A percentile compares a stretch with the other conserved stretches of the same genome.
Evolutionary conservation across 2,888 invertebrate genomes (phyloP).

Genomic region (Tachina grossa): DNA sequence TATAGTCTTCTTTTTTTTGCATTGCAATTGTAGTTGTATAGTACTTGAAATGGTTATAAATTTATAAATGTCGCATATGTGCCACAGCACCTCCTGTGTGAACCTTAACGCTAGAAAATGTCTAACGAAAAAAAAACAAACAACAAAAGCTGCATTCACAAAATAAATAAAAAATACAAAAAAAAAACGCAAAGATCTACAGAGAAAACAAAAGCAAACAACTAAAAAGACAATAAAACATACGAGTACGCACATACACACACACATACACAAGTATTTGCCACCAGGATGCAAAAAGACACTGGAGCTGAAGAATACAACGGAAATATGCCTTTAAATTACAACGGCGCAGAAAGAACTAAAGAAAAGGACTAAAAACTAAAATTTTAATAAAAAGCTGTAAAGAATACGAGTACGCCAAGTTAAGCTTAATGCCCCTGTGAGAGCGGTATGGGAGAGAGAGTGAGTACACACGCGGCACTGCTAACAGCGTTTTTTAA

Average conservation of each 20-base stretch:
- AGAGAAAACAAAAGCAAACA: constrained; percentile 55
- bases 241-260: background rate
- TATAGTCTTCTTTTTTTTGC: background rate
- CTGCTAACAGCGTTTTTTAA: constrained; percentile 32
- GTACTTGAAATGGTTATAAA: constrained; percentile 72
- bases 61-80: constrained; percentile 74
- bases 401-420: constrained; percentile 34
- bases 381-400: constrained; percentile 24
- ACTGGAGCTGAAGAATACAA: constrained; percentile 58
- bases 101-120: constrained; percentile 68
- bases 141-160: constrained; percentile 41
- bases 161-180: background rate
- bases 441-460: background rate
- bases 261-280: constrained; percentile 6
- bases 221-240: constrained; percentile 24
- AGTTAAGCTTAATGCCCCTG: constrained; percentile 56
- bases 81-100: constrained; percentile 71
- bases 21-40: constrained; percentile 23
- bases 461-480: background rate
- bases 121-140: constrained; percentile 41
- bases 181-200: constrained; percentile 23
- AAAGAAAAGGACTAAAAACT: constrained; percentile 9
- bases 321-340: constrained; percentile 70
- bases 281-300: constrained; percentile 55
- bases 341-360: constrained; percentile 11